Percentiles rank a stretch among this genome's conserved stretches.
Evolutionary conservation across 2,797 vertebrate genomes (phyloP).

Genomic region (Mus spretus): DNA sequence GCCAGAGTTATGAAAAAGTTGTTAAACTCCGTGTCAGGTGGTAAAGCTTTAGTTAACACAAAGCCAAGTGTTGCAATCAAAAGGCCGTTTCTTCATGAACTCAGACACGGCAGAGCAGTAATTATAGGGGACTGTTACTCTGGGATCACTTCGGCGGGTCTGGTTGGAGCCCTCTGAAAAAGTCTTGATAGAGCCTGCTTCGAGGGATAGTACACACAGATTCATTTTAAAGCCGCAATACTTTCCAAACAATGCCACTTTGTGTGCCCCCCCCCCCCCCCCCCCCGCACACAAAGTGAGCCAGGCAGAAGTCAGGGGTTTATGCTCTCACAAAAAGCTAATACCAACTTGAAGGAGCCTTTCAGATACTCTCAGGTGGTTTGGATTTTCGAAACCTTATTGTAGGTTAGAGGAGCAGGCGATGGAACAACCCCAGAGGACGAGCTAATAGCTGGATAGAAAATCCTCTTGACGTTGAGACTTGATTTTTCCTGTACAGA

Average conservation of each 20-base stretch:
- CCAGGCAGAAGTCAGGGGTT: slow-evolving; percentile 61
- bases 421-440: not conserved
- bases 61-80: slow-evolving; percentile 69
- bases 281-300: slow-evolving; percentile 66
- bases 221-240: slow-evolving; percentile 69
- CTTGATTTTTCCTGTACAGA: not conserved
- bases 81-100: slow-evolving; percentile 76
- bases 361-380: slow-evolving; percentile 46
- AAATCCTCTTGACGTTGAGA: not conserved
- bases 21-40: slow-evolving; percentile 53
- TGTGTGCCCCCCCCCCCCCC: slow-evolving; percentile 42
- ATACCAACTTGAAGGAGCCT: slow-evolving; percentile 32
- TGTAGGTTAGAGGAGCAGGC: not conserved
- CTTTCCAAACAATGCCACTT: slow-evolving; percentile 74
- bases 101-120: slow-evolving; percentile 69
- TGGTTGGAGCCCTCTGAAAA: slow-evolving; percentile 55
- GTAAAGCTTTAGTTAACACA: slow-evolving; percentile 73
- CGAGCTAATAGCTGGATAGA: not conserved
- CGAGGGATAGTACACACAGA: slow-evolving; percentile 68
- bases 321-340: slow-evolving; percentile 40
- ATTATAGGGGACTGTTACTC: slow-evolving; percentile 69
- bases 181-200: slow-evolving; percentile 53
- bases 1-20: slow-evolving; percentile 56
- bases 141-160: slow-evolving; percentile 48
- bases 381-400: slow-evolving; percentile 31